Evolutionary conservation across 2,888 invertebrate genomes (phyloP).

Genomic region (Argyresthia albistria): DNA sequence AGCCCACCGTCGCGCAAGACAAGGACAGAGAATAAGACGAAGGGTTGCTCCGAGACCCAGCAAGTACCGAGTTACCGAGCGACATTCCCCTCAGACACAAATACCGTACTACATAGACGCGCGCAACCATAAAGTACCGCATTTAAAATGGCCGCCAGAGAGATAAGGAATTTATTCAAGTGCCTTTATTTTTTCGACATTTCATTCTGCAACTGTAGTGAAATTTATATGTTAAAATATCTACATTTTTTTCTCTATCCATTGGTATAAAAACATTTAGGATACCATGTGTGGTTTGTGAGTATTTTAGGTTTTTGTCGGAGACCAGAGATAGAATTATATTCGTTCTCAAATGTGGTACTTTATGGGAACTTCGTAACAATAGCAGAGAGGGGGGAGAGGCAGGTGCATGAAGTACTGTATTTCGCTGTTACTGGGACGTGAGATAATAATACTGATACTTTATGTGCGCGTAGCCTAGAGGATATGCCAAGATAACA

Average conservation of each 20-base stretch:
- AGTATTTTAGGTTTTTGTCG: conserved; percentile 35
- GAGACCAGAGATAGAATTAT: conserved; percentile 61
- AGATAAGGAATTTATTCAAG: conserved; percentile 67
- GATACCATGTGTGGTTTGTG: conserved; percentile 8
- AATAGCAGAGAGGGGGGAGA: conserved; percentile 71
- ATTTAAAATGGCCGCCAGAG: conserved; percentile 68
- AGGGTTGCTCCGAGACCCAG: conserved; percentile 70
- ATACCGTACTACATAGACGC: conserved; percentile 51
- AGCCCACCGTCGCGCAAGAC: conserved; percentile 68
- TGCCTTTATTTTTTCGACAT: conserved; percentile 18
- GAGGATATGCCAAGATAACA: conserved; percentile 75
- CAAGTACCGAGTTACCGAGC: conserved; percentile 50
- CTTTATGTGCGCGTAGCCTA: conserved; percentile 66
- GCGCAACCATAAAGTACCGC: conserved; percentile 61
- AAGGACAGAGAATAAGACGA: conserved; percentile 73
- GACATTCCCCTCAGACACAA: conserved; percentile 25
- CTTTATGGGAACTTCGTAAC: conserved; percentile 67
- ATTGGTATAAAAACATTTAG: conserved; percentile 19
- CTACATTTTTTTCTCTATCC: conserved; percentile 36
- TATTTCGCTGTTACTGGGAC: conserved; percentile 37
- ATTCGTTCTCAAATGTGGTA: conserved; percentile 37
- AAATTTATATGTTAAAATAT: conserved; percentile 44
- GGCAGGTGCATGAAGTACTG: conserved; percentile 56
- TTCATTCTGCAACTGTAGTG: conserved; percentile 8
- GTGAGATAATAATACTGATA: conserved; percentile 52